Base-by-base conservation (phyloP, 1,140 invertebrate genomes). In the Brachionus sp. region DNA sequence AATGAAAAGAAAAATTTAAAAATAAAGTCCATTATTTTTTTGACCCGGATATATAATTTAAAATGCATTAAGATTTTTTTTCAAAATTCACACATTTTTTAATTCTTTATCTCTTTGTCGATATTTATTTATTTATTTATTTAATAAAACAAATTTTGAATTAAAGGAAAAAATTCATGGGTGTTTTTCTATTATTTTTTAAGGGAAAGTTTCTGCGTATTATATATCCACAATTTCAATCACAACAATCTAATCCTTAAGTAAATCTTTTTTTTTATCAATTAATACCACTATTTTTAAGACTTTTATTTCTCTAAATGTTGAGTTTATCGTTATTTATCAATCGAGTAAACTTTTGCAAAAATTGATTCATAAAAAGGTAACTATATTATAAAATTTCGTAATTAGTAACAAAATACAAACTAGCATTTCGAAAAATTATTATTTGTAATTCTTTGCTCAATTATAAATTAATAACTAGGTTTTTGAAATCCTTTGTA, bases 211-310 rank as follows among this genome's bases (percentile, higher is more conserved):
- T 66, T 66, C 64, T 66, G 64, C 33, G 33, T 66, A 66, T 66
- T 66, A 66, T 66, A 66, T 66, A 66, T 66, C 64, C 64, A 66
- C 64, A 66, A 66, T 66, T 66, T 66, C 64, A 66, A 66, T 66
- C 64, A 66, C 33, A 66, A 66, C 64, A 66, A 66, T 33, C 64
- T 66, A 66, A 66, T 66, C 64, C 64, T 37, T 33, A 66, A 66
- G 33, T 66, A 66, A 66, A 66, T 66, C 64, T 66, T 66, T 66
- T 66, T 57, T 37, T 37, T 66, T 66, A 66, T 66, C 64, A 66
- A 66, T 66, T 66, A 66, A 66, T 66, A 66, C 33, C 64, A 66
- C 64, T 66, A 66, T 66, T 66, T 66, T 66, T 66, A 66, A 37
- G 33, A 33, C 64, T 66, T 37, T 66, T 66, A 33, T 33, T 66